Conservation (phyloP, 2,113 vertebrate species). For the Microcebus tavaratra region DNA sequence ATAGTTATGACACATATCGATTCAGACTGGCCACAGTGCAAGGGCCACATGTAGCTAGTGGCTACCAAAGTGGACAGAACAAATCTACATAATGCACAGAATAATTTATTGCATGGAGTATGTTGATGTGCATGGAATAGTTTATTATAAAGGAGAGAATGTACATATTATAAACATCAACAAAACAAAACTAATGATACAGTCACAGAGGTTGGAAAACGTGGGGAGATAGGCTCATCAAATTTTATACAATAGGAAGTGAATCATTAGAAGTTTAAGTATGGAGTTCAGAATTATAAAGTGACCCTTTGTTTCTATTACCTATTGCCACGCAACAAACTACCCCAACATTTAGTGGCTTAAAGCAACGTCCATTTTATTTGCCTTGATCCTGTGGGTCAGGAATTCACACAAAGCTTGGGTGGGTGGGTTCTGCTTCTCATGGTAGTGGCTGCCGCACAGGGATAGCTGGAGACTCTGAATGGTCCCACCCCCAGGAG, state of each 20-base stretch:
- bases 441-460: not conserved
- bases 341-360: not conserved
- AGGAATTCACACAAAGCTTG: not conserved
- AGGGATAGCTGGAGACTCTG: not conserved
- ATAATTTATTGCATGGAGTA: not conserved
- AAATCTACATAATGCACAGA: not conserved
- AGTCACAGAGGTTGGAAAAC: not conserved
- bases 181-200: not conserved
- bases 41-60: not conserved
- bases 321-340: not conserved
- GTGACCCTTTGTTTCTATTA: not conserved
- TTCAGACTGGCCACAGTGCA: not conserved
- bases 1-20: not conserved
- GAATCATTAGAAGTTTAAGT: not conserved
- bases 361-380: not conserved
- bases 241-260: not conserved
- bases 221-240: not conserved
- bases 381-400: not conserved
- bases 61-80: not conserved
- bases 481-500: not conserved
- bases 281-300: not conserved
- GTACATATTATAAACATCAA: not conserved
- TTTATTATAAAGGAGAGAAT: not conserved
- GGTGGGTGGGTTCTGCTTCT: not conserved
- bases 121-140: not conserved